Evolutionary conservation across 2,113 vertebrate genomes (phyloP).

Genomic region (Myodes glareolus): DNA sequence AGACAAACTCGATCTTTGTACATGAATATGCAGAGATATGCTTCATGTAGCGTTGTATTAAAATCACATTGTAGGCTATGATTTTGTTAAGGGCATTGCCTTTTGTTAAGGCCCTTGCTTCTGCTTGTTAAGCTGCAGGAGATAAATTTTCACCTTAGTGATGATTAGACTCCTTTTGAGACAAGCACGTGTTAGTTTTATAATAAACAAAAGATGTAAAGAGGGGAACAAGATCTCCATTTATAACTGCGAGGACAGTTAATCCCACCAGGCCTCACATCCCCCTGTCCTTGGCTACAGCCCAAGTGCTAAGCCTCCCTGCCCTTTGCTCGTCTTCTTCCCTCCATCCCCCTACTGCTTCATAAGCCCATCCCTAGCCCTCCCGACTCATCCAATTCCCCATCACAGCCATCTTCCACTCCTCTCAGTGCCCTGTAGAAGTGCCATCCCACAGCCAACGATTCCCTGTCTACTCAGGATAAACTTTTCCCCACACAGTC

Average conservation of each 20-base stretch:
- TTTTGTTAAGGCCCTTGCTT: conserved; percentile 3
- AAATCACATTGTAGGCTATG: conserved; percentile 12
- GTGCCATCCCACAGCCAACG: not conserved
- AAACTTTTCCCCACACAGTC: conserved; percentile 9
- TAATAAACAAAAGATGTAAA: conserved; percentile 80
- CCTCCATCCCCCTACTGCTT: not conserved
- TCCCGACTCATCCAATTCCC: not conserved
- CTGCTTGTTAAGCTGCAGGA: not conserved
- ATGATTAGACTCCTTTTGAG: conserved; percentile 72
- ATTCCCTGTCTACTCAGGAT: not conserved
- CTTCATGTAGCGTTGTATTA: not conserved
- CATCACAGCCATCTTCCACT: not conserved
- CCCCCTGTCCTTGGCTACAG: conserved; percentile 70
- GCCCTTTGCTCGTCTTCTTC: conserved; percentile 50
- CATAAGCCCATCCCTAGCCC: not conserved
- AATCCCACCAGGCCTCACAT: conserved; percentile 75
- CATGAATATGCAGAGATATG: not conserved
- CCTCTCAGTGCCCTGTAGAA: not conserved
- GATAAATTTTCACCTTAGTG: conserved; percentile 65
- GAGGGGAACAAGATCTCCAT: conserved; percentile 62
- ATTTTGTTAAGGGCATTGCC: conserved; percentile 33
- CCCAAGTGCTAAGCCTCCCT: conserved; percentile 67
- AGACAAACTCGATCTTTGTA: not conserved
- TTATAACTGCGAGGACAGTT: conserved; percentile 79
- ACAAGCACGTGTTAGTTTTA: conserved; percentile 70